Evolutionary conservation across 2,113 vertebrate genomes (phyloP).

Genomic region (Dendrocopos noguchii): DNA sequence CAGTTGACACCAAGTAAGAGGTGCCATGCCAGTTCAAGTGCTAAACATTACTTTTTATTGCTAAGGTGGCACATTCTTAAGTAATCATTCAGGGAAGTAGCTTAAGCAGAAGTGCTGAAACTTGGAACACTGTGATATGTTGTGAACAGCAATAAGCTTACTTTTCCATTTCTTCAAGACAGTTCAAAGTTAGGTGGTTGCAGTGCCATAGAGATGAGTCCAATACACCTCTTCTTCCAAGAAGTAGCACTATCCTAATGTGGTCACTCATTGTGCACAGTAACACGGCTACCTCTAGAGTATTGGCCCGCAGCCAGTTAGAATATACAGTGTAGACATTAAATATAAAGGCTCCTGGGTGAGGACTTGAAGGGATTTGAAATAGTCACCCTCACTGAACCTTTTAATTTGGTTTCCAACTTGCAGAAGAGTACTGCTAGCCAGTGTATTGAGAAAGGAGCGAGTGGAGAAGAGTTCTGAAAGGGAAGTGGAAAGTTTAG

Average conservation of each 20-base stretch:
- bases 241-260: not conserved
- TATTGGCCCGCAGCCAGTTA: not conserved
- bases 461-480: not conserved
- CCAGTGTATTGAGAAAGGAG: not conserved
- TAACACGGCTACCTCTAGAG: not conserved
- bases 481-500: not conserved
- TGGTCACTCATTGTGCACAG: not conserved
- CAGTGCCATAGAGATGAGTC: not conserved
- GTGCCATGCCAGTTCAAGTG: not conserved
- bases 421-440: not conserved
- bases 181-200: not conserved
- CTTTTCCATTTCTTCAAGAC: not conserved
- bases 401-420: not conserved
- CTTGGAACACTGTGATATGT: not conserved
- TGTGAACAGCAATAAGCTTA: not conserved
- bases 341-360: not conserved
- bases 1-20: not conserved
- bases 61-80: not conserved
- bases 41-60: not conserved
- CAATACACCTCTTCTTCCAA: not conserved
- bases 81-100: not conserved
- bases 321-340: not conserved
- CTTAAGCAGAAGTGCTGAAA: not conserved
- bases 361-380: not conserved
- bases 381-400: not conserved